Evolutionary conservation across 2,797 vertebrate genomes (phyloP), one percentile per base, ranked within the genome.

Genomic region (Delichon dasypus): DNA sequence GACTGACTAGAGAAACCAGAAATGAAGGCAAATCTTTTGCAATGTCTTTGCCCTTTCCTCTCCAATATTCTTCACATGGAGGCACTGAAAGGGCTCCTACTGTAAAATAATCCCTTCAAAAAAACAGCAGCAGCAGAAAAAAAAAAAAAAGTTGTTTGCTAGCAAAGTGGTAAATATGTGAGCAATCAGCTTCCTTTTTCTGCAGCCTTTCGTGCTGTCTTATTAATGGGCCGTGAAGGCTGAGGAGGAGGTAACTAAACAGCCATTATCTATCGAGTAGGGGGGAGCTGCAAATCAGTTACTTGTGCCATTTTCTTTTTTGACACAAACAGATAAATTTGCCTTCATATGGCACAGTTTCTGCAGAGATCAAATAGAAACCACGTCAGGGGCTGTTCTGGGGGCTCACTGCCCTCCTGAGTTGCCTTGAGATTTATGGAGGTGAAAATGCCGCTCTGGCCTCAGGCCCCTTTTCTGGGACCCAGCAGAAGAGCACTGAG

Each of bases 231-330:
- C 89, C 10, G 0, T 95, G 90, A 84, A 94, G 65, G 68, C 79
- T 87, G 86, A 81, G 85, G 68, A 94, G 87, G 85, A 89, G 84
- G 62, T 88, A 88, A 88, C 93, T 93, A 83, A 89, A 87, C 89
- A 96, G 48, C 79, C 19, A 4, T 72, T 88, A 88, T 36, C 76
- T 26, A 22, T 62, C 13, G 16, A 61, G 40, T 16, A 11, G 45
- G 32, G 50, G 16, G 74, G 47, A 40, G 38, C 70, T 72, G 81
- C 47, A 71, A 54, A 84, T 75, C 54, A 74, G 45, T 86, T 61
- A 62, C 10, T 89, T 84, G 40, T 89, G 65, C 45, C 54, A 25
- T 25, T 90, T 72, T 86, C 34, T 13, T 82, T 83, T 80, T 85
- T 88, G 55, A 93, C 67, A 60, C 16, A 32, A 62, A 38, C 15